Evolutionary conservation across 2,113 vertebrate species (phyloP), one percentile per base, ranked within the genome.

Genomic region (Pseudopodoces humilis): DNA sequence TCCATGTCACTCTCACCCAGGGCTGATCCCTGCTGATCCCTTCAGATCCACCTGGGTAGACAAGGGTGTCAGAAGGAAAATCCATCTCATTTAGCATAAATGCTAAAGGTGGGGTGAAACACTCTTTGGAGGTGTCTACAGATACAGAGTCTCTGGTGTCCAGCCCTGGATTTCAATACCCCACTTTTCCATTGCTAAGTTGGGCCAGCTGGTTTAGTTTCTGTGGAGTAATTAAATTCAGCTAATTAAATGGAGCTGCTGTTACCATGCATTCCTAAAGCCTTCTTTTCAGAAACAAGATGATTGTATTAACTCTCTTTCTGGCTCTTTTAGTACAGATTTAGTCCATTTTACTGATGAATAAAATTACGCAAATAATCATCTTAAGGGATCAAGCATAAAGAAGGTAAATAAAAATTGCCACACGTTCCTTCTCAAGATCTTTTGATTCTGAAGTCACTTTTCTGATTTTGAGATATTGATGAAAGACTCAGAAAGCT

Each of bases 221-320:
- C 70, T 94, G 55, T 63, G 47, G 17, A 87, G 62, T 84, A 96
- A 95, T 90, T 92, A 83, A 96, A 92, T 95, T 72, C 43, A 83
- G 46, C 79, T 92, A 92, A 90, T 90, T 95, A 92, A 92, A 90
- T 18, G 25, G 80, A 93, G 86, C 60, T 92, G 88, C 86, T 90
- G 64, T 77, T 90, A 88, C 56, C 76, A 81, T 47, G 55, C 59
- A 67, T 77, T 90, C 79, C 59, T 88, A 80, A 83, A 83, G 35
- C 31, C 52, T 85, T 70, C 0, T 0, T 80, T 94, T 96, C 88
- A 94, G 83, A 94, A 94, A 86, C 13, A 50, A 77, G 60, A 86
- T 50, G 44, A 86, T 60, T 85, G 75, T n/a, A 69, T 74, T 86
- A 77, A 88, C 19, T 72, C 15, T 49, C 65, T 75, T 79, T 72